Evolutionary conservation across 2,113 vertebrate genomes (phyloP), one percentile per base, ranked within the genome.

Genomic region (Prinia subflava): DNA sequence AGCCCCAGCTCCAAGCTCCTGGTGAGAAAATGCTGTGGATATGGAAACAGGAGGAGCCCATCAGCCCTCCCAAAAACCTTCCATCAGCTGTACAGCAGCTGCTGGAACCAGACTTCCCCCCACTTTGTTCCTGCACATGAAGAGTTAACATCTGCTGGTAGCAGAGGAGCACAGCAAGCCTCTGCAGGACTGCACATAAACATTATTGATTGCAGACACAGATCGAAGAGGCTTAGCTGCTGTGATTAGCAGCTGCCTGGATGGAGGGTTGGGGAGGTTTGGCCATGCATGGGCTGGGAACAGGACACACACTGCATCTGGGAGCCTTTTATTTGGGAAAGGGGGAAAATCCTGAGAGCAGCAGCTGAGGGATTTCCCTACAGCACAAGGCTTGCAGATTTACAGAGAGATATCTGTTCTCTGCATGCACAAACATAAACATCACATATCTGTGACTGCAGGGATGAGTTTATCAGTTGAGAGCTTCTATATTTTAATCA

Each of bases 391-490:
- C 27, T 12, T 22, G 11, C 19, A 15, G 16, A 7, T 35, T n/a
- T 55, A 15, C 35, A 33, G 39, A 4, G 3, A 13, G 14, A 8
- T 6, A 6, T 23, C 16, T 27, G 47, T 39, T 42, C 37, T 27
- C 16, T 39, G 27, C 30, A 10, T 2, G 22, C 44, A 76, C 24
- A 27, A 21, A 46, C 20, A 41, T 0, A 41, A 53, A n/a, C 19
- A 28, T 3, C 18, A 5, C 2, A 0, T 3, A 13, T 3, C 21
- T 56, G 24, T 19, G 52, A 9, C 39, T 63, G 30, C 30, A 19
- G 39, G 15, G 25, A 62, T 17, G 87, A 31, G 56, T 25, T 80
- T 3, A 9, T 10, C 64, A 24, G 15, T 15, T 23, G 42, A 46
- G 64, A 84, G 28, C 11, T 56, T 4, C 65, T 22, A 0, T 39